phyloP scores from a whole-genome alignment of 2,113 vertebrate species.

The Eira barbara region DNA sequence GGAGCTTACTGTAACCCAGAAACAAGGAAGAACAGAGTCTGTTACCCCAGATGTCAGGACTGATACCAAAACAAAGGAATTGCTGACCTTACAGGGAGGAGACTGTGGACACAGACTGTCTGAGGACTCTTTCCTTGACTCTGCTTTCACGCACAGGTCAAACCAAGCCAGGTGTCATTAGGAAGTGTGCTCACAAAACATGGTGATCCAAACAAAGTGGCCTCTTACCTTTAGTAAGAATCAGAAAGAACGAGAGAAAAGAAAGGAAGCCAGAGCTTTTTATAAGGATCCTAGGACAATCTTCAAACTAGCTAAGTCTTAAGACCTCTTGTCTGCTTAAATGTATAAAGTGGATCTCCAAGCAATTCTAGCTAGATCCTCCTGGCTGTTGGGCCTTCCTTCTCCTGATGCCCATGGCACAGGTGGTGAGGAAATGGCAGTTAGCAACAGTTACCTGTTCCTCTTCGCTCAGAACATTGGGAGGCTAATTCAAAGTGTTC shows the following conservation, averaged over 20 bases:
- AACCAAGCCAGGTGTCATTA: background rate
- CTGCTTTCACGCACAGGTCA: background rate
- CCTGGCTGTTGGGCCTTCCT: background rate
- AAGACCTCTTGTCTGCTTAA: background rate
- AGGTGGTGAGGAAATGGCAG: background rate
- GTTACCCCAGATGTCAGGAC: background rate
- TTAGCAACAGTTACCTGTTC: slow-evolving; percentile 44
- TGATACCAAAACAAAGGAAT: background rate
- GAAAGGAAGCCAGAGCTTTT: background rate
- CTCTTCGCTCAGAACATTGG: slow-evolving; percentile 3
- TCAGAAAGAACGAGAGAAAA: background rate
- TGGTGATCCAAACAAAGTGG: background rate
- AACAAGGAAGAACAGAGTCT: background rate
- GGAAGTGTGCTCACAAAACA: slow-evolving; percentile 1
- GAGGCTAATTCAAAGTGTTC: background rate
- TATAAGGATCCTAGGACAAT: background rate
- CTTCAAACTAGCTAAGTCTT: background rate
- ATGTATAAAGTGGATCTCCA: background rate
- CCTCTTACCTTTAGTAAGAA: background rate
- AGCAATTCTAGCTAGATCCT: background rate
- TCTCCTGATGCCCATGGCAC: background rate
- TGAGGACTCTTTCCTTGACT: background rate
- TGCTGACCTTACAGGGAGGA: background rate
- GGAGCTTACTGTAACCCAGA: background rate
- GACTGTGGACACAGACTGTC: background rate